Evolutionary conservation across 2,888 invertebrate genomes (phyloP).

Genomic region (Octonoba sinensis): DNA sequence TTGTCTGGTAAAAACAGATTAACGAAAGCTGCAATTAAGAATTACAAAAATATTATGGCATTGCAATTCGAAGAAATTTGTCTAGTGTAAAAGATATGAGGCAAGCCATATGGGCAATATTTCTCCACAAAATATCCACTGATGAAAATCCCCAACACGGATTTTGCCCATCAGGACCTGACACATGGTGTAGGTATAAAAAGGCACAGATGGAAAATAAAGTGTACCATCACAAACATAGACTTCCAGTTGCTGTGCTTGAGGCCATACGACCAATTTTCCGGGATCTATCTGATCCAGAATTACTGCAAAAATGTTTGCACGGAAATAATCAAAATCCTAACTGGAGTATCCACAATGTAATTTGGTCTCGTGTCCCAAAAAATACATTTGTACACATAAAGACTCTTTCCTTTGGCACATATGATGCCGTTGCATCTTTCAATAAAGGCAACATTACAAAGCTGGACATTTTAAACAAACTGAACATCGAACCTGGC

Average conservation of each 20-base stretch:
- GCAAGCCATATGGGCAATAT: no score
- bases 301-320: not conserved
- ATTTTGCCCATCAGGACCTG: constrained; percentile 15
- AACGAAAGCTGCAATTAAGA: constrained; percentile 9
- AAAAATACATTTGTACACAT: constrained; percentile 12
- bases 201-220: not conserved
- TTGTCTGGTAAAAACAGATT: not conserved
- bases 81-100: not conserved
- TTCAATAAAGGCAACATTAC: constrained; percentile 3
- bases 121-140: not conserved
- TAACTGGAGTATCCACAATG: constrained; percentile 5
- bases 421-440: not conserved
- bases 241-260: constrained; percentile 4
- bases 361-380: constrained; percentile 8
- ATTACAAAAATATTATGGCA: constrained; percentile 18
- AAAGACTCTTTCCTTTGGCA: not conserved
- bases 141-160: constrained; percentile 15
- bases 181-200: not conserved
- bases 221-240: not conserved
- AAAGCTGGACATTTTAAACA: not conserved
- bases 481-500: no score
- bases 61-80: constrained; percentile 5
- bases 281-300: not conserved
- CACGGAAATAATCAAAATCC: constrained; percentile 8
- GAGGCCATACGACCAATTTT: constrained; percentile 9